These are phyloP conservation scores for Trichogramma pretiosum DNA, from an alignment of 1,140 invertebrate species.

Conservation along the genomic window DNA sequence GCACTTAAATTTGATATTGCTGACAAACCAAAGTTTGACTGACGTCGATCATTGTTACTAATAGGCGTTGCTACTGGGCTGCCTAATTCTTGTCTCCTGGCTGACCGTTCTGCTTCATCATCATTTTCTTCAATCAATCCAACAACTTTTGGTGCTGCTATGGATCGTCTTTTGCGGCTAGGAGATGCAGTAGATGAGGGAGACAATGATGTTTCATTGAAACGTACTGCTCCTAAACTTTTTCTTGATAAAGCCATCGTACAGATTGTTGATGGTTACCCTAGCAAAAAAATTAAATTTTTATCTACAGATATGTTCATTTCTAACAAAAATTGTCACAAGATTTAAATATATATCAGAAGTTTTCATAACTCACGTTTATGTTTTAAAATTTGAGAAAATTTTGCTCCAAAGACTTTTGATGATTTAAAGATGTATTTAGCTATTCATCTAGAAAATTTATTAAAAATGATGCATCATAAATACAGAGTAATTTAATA, in stretches of 20 bases:
- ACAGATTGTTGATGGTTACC: background rate
- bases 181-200: conserved; percentile 14
- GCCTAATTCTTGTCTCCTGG: conserved; percentile 20
- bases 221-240: conserved; percentile 12
- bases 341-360: no score
- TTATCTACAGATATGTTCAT: background rate
- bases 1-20: conserved; percentile 26
- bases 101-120: conserved; percentile 35
- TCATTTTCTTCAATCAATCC: conserved; percentile 31
- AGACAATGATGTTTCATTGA: conserved; percentile 6
- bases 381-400: no score
- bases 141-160: conserved; percentile 8
- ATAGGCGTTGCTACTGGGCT: conserved; percentile 1
- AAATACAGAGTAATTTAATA: background rate
- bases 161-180: conserved; percentile 26
- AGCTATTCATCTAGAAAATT: no score
- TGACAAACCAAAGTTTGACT: conserved; percentile 27
- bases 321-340: no score
- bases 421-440: no score
- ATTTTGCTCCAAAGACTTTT: no score
- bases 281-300: background rate
- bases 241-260: conserved; percentile 16
- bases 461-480: no score
- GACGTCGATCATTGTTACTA: conserved; percentile 18
- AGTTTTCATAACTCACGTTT: no score